These are phyloP conservation scores for Tricholauxania praeusta DNA, from an alignment of 2,888 invertebrate species.

Conservation along the genomic window DNA sequence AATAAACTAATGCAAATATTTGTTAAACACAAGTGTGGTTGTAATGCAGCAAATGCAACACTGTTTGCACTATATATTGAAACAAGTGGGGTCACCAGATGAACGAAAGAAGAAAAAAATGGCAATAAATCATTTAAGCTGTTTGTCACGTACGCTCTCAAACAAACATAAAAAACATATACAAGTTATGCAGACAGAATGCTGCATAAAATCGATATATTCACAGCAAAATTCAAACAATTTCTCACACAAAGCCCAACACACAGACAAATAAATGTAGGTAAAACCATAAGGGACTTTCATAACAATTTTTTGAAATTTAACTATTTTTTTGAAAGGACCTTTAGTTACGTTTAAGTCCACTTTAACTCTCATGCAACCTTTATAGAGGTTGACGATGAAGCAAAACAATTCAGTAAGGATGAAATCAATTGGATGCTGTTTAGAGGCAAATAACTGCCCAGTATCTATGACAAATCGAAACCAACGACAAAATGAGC, in stretches of 20 bases:
- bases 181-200: slow-evolving; percentile 12
- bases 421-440: too few species aligned
- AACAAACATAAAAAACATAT: background rate
- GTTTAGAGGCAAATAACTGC: too few species aligned
- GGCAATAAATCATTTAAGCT: slow-evolving; percentile 28
- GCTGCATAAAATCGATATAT: slow-evolving; percentile 24
- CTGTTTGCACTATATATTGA: background rate
- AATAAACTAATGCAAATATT: slow-evolving; percentile 23
- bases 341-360: too few species aligned
- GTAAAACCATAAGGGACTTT: too few species aligned
- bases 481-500: too few species aligned
- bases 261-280: background rate
- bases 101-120: slow-evolving; percentile 7
- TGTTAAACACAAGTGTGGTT: background rate
- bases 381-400: too few species aligned
- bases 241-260: background rate
- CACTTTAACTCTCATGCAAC: too few species aligned
- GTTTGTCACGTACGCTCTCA: slow-evolving; percentile 20
- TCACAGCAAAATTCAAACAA: slow-evolving; percentile 7
- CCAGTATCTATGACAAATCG: too few species aligned
- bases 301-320: too few species aligned
- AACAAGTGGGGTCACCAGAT: too few species aligned
- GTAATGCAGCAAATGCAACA: slow-evolving; percentile 9
- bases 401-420: too few species aligned
- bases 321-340: too few species aligned